Percentiles rank a stretch among this genome's conserved stretches.
These are phyloP conservation scores for Eupithecia dodoneata DNA, from an alignment of 2,888 invertebrate genomes.

Conservation along the genomic window DNA sequence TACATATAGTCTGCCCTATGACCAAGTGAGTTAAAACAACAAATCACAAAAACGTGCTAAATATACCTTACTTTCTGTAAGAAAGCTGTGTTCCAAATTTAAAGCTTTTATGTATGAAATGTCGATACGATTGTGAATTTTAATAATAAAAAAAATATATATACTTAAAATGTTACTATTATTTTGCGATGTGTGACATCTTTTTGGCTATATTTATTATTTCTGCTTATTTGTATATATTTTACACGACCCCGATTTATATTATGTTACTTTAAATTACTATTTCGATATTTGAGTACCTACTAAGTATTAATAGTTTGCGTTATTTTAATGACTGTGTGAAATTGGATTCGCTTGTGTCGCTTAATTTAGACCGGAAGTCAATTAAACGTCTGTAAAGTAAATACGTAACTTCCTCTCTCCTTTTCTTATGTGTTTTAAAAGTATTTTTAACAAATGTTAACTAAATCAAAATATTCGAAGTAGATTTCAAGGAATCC, in stretches of 20 bases:
- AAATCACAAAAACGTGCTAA: slow-evolving; percentile 33
- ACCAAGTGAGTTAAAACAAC: slow-evolving; percentile 38
- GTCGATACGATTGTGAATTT: slow-evolving; percentile 28
- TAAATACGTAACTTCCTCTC: slow-evolving; percentile 19
- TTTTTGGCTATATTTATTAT: slow-evolving; percentile 20
- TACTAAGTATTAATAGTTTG: background rate
- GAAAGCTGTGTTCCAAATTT: slow-evolving; percentile 35
- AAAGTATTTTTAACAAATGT: background rate
- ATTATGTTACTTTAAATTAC: background rate
- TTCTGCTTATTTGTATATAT: slow-evolving; percentile 8
- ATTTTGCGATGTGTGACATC: slow-evolving; percentile 43
- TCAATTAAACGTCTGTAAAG: slow-evolving; percentile 18
- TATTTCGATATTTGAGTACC: background rate
- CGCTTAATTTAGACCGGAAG: slow-evolving; percentile 16
- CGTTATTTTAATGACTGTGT: background rate
- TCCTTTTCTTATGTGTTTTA: background rate
- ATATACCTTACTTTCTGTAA: slow-evolving; percentile 43
- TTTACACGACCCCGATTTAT: background rate
- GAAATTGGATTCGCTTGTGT: background rate
- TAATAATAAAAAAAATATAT: background rate
- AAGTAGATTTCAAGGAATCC: background rate
- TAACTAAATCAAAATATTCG: background rate
- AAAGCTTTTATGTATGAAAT: slow-evolving; percentile 30
- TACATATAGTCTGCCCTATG: slow-evolving; percentile 35
- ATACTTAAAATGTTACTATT: slow-evolving; percentile 24